Base-by-base conservation (phyloP, 2,888 invertebrate genomes). In the Nomada lathburiana region DNA sequence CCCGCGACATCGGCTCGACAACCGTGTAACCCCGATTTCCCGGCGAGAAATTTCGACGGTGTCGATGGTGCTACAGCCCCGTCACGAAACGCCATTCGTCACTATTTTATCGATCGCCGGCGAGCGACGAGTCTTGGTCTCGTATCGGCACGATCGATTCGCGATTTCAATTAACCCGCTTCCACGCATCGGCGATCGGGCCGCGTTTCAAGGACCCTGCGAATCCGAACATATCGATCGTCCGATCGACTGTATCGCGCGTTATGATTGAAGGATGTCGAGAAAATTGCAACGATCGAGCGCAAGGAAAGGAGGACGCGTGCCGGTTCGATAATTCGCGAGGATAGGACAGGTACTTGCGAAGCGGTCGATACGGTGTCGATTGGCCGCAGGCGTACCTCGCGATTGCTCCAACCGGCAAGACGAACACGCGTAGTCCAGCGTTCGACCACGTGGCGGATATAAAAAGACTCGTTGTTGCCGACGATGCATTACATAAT, bases 81-180 rank as follows among this genome's bases (percentile, higher is more conserved):
- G 88, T 89, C 90, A 86, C 86, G 90, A 82, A 80, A 80, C 82
- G 83, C 87, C 89, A 86, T 90, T 89, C 89, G 88, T 88, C 89
- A 86, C 80, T 89, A 89, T 89, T 89, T 85, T 89, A 88, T 88
- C 89, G 88, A 88, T 84, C 83, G 77, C 20, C 76, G 71, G 20
- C 73, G 60, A 16, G 11, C 55, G 67, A 57, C 52, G 62, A 69
- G 65, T 70, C 47, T 70, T 63, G 42, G 73, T 65, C 47, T 82
- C 80, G 60, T 79, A 71, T 76, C 80, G 78, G 68, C 74, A 55
- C 77, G 83, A 87, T 88, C 89, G 85, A 84, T 88, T 76, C 80
- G 59, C 86, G 77, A 86, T 89, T 90, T 89, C 91, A 91, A 91
- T 91, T 90, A 91, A 89, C 87, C 88, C 82, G 86, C 86, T 91